Evolutionary conservation across 2,797 vertebrate species (phyloP).

Genomic region (Epinephelus awoara): DNA sequence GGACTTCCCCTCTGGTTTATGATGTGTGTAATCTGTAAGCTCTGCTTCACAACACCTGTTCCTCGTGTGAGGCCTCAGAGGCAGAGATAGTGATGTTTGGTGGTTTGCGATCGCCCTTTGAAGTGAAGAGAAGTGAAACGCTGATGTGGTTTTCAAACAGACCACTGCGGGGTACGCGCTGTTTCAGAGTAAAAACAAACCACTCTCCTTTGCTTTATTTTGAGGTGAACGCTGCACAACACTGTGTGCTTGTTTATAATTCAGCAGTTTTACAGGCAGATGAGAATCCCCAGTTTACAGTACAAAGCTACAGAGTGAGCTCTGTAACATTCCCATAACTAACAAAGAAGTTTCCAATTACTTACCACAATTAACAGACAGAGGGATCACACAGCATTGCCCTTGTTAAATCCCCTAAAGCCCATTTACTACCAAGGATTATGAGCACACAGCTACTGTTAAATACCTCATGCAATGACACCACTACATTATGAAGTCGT

Average conservation of each 20-base stretch:
- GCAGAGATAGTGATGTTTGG: constrained; percentile 6
- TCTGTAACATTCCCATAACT: constrained; percentile 24
- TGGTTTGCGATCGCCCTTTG: constrained; percentile 27
- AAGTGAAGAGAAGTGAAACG: constrained; percentile 9
- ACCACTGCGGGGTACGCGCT: neutral
- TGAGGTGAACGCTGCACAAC: constrained; percentile 8
- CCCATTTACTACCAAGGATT: constrained; percentile 25
- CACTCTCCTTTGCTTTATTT: neutral
- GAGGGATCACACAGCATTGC: constrained; percentile 45
- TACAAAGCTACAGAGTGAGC: constrained; percentile 25
- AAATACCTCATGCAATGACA: constrained; percentile 14
- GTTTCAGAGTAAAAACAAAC: constrained; percentile 9
- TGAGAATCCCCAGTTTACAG: constrained; percentile 14
- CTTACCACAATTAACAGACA: constrained; percentile 49
- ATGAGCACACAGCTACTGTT: constrained; percentile 34
- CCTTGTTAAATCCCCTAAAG: constrained; percentile 54
- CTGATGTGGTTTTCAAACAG: constrained; percentile 21
- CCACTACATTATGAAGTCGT: neutral
- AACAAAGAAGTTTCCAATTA: constrained; percentile 55
- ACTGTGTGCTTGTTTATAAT: constrained; percentile 4
- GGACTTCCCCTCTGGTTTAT: constrained; percentile 44
- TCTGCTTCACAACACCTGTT: constrained; percentile 46
- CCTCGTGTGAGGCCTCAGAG: constrained; percentile 12
- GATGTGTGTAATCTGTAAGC: constrained; percentile 34
- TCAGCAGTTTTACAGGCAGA: constrained; percentile 31